Evolutionary conservation across 2,113 vertebrate genomes (phyloP), one percentile per base, ranked within the genome.

Genomic region (Lasiurus borealis): DNA sequence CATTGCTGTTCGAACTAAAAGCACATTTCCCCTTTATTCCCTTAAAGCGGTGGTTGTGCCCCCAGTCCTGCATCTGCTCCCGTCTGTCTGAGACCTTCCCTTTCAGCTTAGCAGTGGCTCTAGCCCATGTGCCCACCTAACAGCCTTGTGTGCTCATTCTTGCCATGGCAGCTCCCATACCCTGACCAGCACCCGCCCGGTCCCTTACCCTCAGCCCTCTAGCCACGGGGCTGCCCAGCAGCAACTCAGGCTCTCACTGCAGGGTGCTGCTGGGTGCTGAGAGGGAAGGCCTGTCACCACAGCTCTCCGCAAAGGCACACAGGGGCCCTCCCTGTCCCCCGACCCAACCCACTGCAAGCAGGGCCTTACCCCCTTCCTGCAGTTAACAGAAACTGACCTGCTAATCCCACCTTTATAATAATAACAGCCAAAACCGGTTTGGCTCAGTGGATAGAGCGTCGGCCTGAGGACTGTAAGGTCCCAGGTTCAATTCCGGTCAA

Each of bases 281-380:
- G 54, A 72, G 34, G 18, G 40, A 31, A 77, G 59, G 40, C 40
- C 54, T 25, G 12, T 36, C 59, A 44, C 18, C 57, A 48, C 16
- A 59, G 78, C 36, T 57, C 48, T 86, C 48, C 19, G 57, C 36
- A 86, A 34, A 66, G 82, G 29, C 62, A 27, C 0, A 0, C 2
- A 44, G 29, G 31, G 52, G 31, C 40, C 10, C n/a, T 34, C 59
- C 19, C 1, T 2, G 1, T 34, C 0, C 57, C 31, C 27, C 5
- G 11, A 5, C 31, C 9, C 16, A 12, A 14, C 48, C 40, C 0
- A 1, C 1, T 0, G 4, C 2, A 29, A 10, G 9, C 71, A 84
- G 31, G 13, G 10, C 76, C 44, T 27, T 1, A 14, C 73, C 3
- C 80, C 18, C 54, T 25, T 57, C 40, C 50, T n/a, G 6, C 7